Conservation (phyloP, 2,888 invertebrate species). For the Drosophila pegasa region DNA sequence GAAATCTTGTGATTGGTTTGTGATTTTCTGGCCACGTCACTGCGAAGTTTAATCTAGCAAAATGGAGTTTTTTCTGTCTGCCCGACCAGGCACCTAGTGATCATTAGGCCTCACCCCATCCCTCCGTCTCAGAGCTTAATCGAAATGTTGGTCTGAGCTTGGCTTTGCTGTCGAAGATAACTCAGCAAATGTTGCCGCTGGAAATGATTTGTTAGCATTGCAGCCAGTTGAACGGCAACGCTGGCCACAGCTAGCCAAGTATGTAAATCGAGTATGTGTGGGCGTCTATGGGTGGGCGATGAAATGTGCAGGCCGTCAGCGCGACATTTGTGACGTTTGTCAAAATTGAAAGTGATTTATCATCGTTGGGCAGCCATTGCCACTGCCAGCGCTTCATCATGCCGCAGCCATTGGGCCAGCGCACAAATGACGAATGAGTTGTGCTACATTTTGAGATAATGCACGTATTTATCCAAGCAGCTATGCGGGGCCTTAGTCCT, state of each 20-base stretch:
- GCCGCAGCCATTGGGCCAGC: constrained; percentile 16
- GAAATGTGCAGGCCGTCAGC: constrained; percentile 52
- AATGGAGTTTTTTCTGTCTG: constrained; percentile 13
- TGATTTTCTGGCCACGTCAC: constrained; percentile 25
- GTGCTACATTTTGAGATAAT: constrained; percentile 43
- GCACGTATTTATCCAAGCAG: constrained; percentile 30
- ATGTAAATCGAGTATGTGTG: constrained; percentile 55
- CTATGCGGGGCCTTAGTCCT: not conserved
- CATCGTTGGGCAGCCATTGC: constrained; percentile 44
- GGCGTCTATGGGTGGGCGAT: constrained; percentile 36
- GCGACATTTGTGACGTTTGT: constrained; percentile 75
- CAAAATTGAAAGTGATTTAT: constrained; percentile 79
- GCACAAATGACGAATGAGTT: constrained; percentile 53
- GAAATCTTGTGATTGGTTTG: constrained; percentile 11
- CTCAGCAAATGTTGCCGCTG: constrained; percentile 50
- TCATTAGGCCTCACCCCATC: constrained; percentile 23
- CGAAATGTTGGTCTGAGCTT: constrained; percentile 8
- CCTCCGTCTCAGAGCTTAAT: constrained; percentile 12
- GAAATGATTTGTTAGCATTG: constrained; percentile 64
- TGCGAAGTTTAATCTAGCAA: constrained; percentile 20
- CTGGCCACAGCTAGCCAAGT: constrained; percentile 43
- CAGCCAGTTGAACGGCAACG: constrained; percentile 19
- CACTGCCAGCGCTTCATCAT: not conserved
- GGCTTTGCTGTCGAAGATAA: constrained; percentile 43
- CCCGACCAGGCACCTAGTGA: constrained; percentile 25